Percentiles rank a stretch among this genome's conserved stretches.
These are phyloP conservation scores for Coracopsis vasa DNA, from an alignment of 2,113 vertebrate species.

Conservation along the genomic window DNA sequence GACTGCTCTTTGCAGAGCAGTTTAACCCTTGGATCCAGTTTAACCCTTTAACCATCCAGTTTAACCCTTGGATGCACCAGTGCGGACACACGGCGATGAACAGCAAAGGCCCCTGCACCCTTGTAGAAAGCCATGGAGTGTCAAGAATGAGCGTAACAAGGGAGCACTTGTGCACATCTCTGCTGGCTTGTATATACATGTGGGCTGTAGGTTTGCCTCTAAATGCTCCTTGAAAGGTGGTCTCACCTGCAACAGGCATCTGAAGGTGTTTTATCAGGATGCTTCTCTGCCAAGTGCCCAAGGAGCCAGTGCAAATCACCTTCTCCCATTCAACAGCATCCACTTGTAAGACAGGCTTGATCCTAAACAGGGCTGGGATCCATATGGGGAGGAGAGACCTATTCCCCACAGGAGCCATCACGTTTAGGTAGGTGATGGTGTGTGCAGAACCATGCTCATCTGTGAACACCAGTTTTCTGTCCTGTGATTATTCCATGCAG, in stretches of 20 bases:
- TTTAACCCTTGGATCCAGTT: neutral
- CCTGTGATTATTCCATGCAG: neutral
- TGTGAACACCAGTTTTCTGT: neutral
- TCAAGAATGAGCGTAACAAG: neutral
- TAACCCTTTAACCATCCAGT: too few relatives aligned
- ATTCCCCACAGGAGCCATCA: neutral
- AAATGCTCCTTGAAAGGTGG: neutral
- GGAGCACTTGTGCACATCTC: neutral
- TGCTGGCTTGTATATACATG: accelerated
- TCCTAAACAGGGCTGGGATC: neutral
- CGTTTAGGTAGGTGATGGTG: neutral
- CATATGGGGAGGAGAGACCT: accelerated
- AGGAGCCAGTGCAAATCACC: neutral
- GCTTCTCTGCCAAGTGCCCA: neutral
- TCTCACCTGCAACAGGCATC: neutral
- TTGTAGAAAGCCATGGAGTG: neutral
- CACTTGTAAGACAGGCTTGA: neutral
- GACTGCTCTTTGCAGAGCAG: neutral
- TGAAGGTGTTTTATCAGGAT: neutral
- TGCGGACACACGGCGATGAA: accelerated
- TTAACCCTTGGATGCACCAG: neutral
- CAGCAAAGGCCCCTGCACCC: neutral
- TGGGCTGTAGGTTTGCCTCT: neutral
- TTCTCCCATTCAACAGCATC: neutral
- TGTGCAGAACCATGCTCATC: neutral